These are phyloP conservation scores for Macrosteles quadrilineatus DNA, from an alignment of 1,140 invertebrate genomes.

Conservation along the genomic window DNA sequence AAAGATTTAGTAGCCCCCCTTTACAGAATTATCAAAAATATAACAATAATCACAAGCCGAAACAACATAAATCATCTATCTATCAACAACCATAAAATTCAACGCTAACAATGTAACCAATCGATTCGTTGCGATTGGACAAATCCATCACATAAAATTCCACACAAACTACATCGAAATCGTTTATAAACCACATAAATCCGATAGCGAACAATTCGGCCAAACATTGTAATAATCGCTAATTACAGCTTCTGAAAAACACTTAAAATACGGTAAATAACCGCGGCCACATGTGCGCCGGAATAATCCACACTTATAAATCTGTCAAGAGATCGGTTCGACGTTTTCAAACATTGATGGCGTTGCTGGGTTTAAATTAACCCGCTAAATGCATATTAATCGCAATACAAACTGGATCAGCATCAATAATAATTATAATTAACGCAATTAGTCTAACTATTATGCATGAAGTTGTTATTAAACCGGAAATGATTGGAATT, in stretches of 20 bases:
- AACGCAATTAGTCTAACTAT: not conserved
- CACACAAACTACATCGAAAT: conserved; percentile 1
- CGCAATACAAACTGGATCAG: not conserved
- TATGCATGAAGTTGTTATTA: conserved; percentile 8
- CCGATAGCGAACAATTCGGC: not conserved
- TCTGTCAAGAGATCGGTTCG: not conserved
- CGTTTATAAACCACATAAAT: conserved; percentile 6
- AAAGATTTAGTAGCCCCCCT: no score
- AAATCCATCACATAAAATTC: no score
- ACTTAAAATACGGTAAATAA: not conserved
- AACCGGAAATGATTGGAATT: conserved; percentile 6
- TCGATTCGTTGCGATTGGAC: no score
- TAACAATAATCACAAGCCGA: no score
- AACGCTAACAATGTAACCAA: no score
- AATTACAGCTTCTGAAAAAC: not conserved
- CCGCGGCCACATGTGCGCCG: not conserved
- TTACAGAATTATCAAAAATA: no score
- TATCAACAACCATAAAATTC: no score
- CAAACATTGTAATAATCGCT: not conserved
- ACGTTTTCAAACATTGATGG: conserved; percentile 9
- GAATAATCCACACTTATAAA: not conserved
- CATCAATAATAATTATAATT: conserved; percentile 15
- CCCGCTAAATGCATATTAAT: conserved; percentile 3
- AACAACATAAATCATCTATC: no score
- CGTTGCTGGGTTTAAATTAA: not conserved